phyloP scores from a whole-genome alignment of 2,888 invertebrate genomes.

The Hyposoter dolosus region DNA sequence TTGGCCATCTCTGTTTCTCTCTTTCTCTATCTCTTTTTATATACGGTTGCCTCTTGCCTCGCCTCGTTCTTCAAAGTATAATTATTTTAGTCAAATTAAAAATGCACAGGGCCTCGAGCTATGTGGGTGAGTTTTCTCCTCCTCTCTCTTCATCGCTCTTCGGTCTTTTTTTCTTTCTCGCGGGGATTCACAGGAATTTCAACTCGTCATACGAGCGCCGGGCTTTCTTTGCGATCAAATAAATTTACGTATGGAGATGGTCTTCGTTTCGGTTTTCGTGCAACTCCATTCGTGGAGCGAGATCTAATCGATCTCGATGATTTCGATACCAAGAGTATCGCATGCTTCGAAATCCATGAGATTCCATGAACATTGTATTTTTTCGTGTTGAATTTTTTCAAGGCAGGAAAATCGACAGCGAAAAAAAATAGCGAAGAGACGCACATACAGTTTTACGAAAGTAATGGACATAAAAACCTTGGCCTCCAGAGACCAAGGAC shows the following conservation, averaged over 20 bases:
- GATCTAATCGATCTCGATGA: background rate
- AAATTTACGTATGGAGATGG: background rate
- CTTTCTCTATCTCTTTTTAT: constrained; percentile 21
- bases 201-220: constrained; percentile 1
- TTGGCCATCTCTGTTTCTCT: constrained; percentile 40
- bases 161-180: background rate
- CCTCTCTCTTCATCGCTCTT: background rate
- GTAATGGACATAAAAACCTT: constrained; percentile 33
- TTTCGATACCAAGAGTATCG: too few species aligned
- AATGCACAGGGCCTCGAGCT: constrained; percentile 78
- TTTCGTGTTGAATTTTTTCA: too few species aligned
- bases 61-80: constrained; percentile 80
- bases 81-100: constrained; percentile 84
- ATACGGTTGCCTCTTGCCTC: constrained; percentile 44
- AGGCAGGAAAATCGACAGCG: background rate
- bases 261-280: background rate
- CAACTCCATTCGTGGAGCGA: background rate
- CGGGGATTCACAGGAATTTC: constrained; percentile 26
- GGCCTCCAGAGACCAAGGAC: constrained; percentile 61
- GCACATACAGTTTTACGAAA: constrained; percentile 11
- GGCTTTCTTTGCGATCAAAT: constrained; percentile 1
- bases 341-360: too few species aligned
- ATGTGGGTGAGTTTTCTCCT: constrained; percentile 63
- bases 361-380: too few species aligned
- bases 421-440: background rate